phyloP scores from a whole-genome alignment of 2,888 invertebrate species.

The Gonocerus acuteangulatus region DNA sequence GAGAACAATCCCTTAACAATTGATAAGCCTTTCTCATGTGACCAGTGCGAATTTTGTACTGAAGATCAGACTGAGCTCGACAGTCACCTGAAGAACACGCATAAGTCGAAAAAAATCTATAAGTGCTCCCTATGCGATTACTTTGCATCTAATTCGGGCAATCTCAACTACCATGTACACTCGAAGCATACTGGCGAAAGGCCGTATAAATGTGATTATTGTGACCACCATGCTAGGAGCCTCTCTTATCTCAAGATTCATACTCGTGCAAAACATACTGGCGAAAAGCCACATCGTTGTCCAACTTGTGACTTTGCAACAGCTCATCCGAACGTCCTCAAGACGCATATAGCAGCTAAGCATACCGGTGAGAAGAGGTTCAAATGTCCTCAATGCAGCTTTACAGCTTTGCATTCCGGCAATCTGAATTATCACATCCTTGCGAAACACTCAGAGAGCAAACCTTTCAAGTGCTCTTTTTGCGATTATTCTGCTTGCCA shows the following conservation, averaged over 20 bases:
- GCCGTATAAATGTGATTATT: conserved; percentile 17
- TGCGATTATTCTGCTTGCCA: conserved; percentile 15
- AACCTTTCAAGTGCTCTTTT: conserved; percentile 15
- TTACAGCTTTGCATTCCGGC: conserved; percentile 5
- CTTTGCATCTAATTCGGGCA: conserved; percentile 4
- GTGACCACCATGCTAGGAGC: conserved; percentile 12
- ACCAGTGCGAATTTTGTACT: conserved; percentile 1
- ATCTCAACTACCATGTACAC: conserved; percentile 7
- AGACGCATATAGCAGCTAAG: conserved; percentile 13
- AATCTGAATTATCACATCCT: conserved; percentile 17
- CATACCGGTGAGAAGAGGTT: conserved; percentile 14
- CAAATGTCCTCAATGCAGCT: conserved; percentile 7
- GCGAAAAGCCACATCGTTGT: conserved; percentile 13
- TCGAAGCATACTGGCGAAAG: conserved; percentile 18
- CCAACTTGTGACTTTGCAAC: conserved; percentile 5
- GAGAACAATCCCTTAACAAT: too few species aligned
- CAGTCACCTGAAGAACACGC: background rate
- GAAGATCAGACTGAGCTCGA: background rate
- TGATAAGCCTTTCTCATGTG: background rate
- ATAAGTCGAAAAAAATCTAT: conserved; percentile 9
- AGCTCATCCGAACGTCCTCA: conserved; percentile 9
- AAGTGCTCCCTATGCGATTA: conserved; percentile 5
- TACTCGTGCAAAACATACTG: conserved; percentile 8
- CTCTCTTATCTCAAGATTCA: conserved; percentile 13
- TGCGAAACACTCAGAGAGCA: conserved; percentile 8